Base-by-base conservation (phyloP, 1,140 invertebrate genomes). In the Caenorhabditis inopinata region DNA sequence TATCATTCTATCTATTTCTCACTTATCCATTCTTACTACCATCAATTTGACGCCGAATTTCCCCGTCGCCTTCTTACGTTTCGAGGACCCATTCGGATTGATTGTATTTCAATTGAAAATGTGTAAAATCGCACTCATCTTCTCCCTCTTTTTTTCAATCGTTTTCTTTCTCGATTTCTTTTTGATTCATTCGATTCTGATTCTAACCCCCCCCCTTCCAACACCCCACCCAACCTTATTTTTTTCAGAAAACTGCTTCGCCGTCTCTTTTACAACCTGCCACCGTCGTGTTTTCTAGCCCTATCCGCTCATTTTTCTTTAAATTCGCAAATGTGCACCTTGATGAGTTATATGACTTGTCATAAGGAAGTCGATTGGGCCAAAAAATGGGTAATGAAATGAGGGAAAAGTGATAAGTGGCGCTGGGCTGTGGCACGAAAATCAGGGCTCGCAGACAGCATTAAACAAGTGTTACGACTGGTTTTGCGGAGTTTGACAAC, bases 1-100 rank as follows among this genome's bases (percentile, higher is more conserved):
- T 76, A 76, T 27, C 85, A 85, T 85, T 83, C 73, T 42, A 74
- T 62, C 76, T 82, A 38, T 82, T 83, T 38, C 47, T 35, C 32
- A n/a, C n/a, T n/a, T n/a, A n/a, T 80, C 80, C 32, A 84, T 85
- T 68, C 77, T 82, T 35, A 38, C 32, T 23, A 68, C 68, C 47
- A 68, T 79, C 53, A 79, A 68, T 58, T 42, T 68, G 23, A 18
- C 23, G 38, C 21, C n/a, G 3, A 32, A 7, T 23, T 68, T 25
- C 32, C 53, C 4, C n/a, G n/a, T n/a, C n/a, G n/a, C n/a, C n/a
- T n/a, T n/a, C n/a, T n/a, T n/a, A n/a, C 35, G 18, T 76, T 12
- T 29, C 11, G 16, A 2, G 48, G 35, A 29, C 12, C 18, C 38
- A 62, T 79, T 68, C 38, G 53, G 38, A 68, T 68, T 79, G n/a